These are phyloP conservation scores for Tapirus terrestris DNA, from an alignment of 2,113 vertebrate genomes.

Conservation along the genomic window DNA sequence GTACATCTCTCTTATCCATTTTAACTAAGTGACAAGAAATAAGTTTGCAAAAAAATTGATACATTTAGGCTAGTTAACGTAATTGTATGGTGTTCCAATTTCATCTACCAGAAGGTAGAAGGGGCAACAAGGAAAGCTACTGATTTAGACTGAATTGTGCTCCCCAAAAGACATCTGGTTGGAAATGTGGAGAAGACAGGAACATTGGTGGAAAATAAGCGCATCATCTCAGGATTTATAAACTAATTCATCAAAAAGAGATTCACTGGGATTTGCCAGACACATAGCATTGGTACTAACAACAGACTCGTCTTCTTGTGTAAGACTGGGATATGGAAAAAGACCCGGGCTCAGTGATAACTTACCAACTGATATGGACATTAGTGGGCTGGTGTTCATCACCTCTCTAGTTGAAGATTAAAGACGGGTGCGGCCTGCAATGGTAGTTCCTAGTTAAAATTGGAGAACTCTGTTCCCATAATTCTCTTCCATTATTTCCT, in stretches of 20 bases:
- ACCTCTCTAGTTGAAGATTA: background rate
- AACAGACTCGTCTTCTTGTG: background rate
- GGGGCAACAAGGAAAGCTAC: background rate
- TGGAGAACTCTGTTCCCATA: background rate
- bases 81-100: background rate
- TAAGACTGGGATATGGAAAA: background rate
- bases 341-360: background rate
- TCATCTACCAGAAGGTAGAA: background rate
- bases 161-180: background rate
- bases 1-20: background rate
- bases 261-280: background rate
- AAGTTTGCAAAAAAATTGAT: background rate
- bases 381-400: background rate
- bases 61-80: background rate
- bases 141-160: background rate
- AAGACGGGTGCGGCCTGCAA: background rate
- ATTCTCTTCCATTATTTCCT: background rate
- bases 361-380: background rate
- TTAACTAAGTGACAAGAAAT: background rate
- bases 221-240: background rate
- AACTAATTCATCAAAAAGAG: background rate
- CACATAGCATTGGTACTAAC: background rate
- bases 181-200: background rate
- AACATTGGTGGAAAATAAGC: background rate
- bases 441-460: background rate